Percentiles rank a stretch among this genome's conserved stretches.
Conservation (phyloP, 1,140 invertebrate species). For the Drosophila punjabiensis region DNA sequence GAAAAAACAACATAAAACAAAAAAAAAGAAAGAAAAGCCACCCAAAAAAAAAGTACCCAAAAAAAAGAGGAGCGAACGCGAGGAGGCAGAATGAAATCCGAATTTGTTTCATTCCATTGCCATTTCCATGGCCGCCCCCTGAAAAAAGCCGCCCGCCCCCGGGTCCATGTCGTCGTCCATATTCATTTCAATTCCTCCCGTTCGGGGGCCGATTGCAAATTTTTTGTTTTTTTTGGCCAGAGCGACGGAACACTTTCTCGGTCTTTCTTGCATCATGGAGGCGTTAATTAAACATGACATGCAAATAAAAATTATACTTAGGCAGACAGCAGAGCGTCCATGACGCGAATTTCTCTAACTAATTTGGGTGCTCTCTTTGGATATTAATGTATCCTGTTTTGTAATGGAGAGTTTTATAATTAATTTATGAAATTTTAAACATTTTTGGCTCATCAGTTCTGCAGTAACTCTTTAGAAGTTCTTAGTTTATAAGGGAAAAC, state of each 20-base stretch:
- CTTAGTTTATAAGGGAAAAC: not conserved
- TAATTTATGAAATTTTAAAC: not conserved
- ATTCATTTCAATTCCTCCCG: slow-evolving; percentile 59
- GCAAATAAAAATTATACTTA: slow-evolving; percentile 80
- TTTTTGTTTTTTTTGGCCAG: slow-evolving; percentile 42
- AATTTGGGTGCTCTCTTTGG: not conserved
- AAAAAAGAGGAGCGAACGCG: slow-evolving; percentile 17
- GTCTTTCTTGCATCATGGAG: slow-evolving; percentile 47
- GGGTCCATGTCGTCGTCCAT: slow-evolving; percentile 17
- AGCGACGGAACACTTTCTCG: slow-evolving; percentile 26
- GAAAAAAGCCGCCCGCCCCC: not conserved
- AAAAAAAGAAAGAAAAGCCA: slow-evolving; percentile 5
- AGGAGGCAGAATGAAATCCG: slow-evolving; percentile 63
- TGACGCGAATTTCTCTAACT: slow-evolving; percentile 3
- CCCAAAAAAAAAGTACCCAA: not conserved
- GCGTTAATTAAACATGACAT: slow-evolving; percentile 83
- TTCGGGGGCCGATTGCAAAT: slow-evolving; percentile 60
- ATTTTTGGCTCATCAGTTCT: not conserved
- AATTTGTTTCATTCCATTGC: slow-evolving; percentile 83
- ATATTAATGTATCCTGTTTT: not conserved
- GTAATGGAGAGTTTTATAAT: not conserved
- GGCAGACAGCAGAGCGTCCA: slow-evolving; percentile 51
- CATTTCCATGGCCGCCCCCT: slow-evolving; percentile 65
- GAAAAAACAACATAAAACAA: slow-evolving; percentile 1
- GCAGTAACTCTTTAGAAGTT: not conserved